These are phyloP conservation scores for Hetaerina titia DNA, from an alignment of 2,888 invertebrate species.

Conservation along the genomic window DNA sequence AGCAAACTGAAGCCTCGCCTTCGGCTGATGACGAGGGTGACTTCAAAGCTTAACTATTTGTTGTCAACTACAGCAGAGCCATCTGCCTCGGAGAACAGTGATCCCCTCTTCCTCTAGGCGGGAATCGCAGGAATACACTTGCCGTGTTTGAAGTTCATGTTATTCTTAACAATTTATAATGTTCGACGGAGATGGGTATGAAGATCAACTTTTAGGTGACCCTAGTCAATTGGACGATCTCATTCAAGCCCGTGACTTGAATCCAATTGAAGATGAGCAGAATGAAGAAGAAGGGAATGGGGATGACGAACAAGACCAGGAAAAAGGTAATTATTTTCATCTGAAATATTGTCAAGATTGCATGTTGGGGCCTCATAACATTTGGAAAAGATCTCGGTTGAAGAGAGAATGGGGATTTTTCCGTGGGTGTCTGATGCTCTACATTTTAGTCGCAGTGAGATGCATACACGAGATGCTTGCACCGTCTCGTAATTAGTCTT, in stretches of 20 bases:
- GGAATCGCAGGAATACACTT: neutral
- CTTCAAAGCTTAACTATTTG: conserved; percentile 27
- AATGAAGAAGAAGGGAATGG: conserved; percentile 80
- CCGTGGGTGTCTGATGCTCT: too few relatives aligned
- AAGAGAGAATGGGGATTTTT: too few relatives aligned
- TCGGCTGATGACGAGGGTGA: neutral
- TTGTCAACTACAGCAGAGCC: conserved; percentile 41
- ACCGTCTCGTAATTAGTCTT: too few relatives aligned
- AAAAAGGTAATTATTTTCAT: conserved; percentile 78
- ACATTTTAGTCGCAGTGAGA: too few relatives aligned
- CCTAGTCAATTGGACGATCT: conserved; percentile 71
- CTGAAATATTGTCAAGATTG: conserved; percentile 72
- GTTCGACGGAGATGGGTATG: conserved; percentile 68
- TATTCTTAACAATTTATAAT: neutral
- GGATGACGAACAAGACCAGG: conserved; percentile 75
- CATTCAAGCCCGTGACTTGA: conserved; percentile 70
- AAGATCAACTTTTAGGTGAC: conserved; percentile 69
- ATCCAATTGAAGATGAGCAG: conserved; percentile 76
- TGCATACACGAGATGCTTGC: too few relatives aligned
- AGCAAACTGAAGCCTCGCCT: neutral
- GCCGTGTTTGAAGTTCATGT: neutral
- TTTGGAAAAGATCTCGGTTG: conserved; percentile 41
- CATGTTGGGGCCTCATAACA: conserved; percentile 69
- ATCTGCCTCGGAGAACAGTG: neutral
- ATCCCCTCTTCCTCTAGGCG: neutral